A percentile compares a stretch with the other conserved stretches of the same genome.
Conservation (phyloP, 1,140 invertebrate genomes). For the Tetraneura akinire region DNA sequence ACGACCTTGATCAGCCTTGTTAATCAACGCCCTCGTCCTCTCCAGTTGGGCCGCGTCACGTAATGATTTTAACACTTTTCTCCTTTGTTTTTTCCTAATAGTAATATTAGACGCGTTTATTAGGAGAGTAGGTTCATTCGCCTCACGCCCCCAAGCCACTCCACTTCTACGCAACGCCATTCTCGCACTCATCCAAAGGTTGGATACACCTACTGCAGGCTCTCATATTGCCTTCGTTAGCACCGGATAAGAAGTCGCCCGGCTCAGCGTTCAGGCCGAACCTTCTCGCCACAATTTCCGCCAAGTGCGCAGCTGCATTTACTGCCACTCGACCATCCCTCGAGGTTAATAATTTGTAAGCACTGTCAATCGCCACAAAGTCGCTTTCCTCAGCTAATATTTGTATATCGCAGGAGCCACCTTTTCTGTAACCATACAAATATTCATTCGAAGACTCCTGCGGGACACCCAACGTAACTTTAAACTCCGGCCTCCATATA, state of each 20-base stretch:
- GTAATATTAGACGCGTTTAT: neutral
- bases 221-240: neutral
- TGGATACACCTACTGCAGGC: neutral
- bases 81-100: neutral
- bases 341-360: neutral
- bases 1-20: neutral
- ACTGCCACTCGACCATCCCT: neutral
- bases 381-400: neutral
- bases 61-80: neutral
- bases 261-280: too few relatives aligned
- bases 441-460: neutral
- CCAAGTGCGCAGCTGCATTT: neutral
- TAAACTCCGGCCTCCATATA: neutral
- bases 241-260: neutral
- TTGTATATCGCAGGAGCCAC: neutral
- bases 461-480: neutral
- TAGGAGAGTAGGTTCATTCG: neutral
- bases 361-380: neutral
- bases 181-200: neutral
- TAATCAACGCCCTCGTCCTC: neutral
- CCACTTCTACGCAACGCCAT: neutral
- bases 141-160: neutral
- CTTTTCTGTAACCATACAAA: neutral
- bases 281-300: too few relatives aligned
- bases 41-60: neutral